Evolutionary conservation across 2,797 vertebrate genomes (phyloP), one percentile per base, ranked within the genome.

Genomic region (Avahi laniger): DNA sequence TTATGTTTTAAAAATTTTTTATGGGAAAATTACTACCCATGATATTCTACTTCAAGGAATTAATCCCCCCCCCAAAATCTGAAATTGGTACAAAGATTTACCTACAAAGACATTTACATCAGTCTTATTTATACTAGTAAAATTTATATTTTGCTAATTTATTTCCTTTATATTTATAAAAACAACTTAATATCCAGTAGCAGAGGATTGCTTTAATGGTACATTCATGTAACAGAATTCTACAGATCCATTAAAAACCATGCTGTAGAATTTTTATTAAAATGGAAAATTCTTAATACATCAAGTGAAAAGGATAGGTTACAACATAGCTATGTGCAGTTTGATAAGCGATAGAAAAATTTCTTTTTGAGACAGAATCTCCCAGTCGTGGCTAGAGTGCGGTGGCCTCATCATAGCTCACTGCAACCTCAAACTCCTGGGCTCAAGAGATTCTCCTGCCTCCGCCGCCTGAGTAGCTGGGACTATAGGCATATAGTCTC

Each of bases 181-280:
- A 69, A 73, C 20, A 96, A 79, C 41, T 69, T 54, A 57, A 52
- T 63, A 90, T 50, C 63, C 63, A 92, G 84, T 13, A 94, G 7
- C 54, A 65, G n/a, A 92, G 13, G 30, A 5, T 7, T 72, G 26
- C 18, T 92, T 87, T 72, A 46, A 79, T 28, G 2, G 48, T 35
- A 70, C 17, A 54, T 14, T n/a, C 14, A 12, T n/a, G 52, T 63
- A 78, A 82, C 1, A 65, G 14, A 92, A 84, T 54, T 88, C 12
- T 91, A 88, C 30, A 24, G 5, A 70, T 78, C 48, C 79, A 91
- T 75, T 88, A 92, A 69, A 81, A 81, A 33, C 52, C 73, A 86
- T 28, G 18, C 59, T 78, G 17, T 84, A 94, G 12, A 87, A 83
- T 86, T 87, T 91, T 97, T 91, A 91, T 89, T 89, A 88, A 93